A percentile compares a stretch with the other conserved stretches of the same genome.
These are phyloP conservation scores for Dugesia japonica DNA, from an alignment of 2,888 invertebrate species.

Conservation along the genomic window DNA sequence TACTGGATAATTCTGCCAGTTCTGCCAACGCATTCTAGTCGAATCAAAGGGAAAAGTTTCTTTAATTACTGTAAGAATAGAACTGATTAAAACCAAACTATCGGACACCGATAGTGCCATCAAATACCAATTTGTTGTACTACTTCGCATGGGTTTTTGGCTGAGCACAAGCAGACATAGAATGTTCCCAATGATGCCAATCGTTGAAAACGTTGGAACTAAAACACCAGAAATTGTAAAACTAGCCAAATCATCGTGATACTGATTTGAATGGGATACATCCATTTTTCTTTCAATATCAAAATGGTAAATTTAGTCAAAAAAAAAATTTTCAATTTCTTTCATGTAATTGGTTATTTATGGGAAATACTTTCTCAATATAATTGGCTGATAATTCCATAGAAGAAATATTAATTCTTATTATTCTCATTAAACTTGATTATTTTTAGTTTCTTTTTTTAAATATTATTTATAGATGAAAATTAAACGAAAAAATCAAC, in stretches of 20 bases:
- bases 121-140: constrained; percentile 45
- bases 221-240: not conserved
- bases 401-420: too few relatives aligned
- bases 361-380: too few relatives aligned
- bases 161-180: constrained; percentile 44
- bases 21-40: constrained; percentile 29
- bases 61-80: constrained; percentile 40
- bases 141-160: constrained; percentile 40
- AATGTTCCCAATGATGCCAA: constrained; percentile 45
- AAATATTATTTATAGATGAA: too few relatives aligned
- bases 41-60: constrained; percentile 38
- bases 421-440: too few relatives aligned
- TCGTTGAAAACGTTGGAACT: constrained; percentile 30
- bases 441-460: too few relatives aligned
- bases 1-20: constrained; percentile 37
- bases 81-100: constrained; percentile 41
- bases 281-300: not conserved
- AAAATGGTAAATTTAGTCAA: too few relatives aligned
- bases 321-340: too few relatives aligned
- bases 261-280: not conserved
- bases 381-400: too few relatives aligned
- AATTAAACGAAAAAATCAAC: too few relatives aligned
- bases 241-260: not conserved
- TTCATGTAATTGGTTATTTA: too few relatives aligned
- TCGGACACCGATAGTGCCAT: constrained; percentile 45